Conservation (phyloP, 1,140 invertebrate species). For the Dinoponera quadriceps region DNA sequence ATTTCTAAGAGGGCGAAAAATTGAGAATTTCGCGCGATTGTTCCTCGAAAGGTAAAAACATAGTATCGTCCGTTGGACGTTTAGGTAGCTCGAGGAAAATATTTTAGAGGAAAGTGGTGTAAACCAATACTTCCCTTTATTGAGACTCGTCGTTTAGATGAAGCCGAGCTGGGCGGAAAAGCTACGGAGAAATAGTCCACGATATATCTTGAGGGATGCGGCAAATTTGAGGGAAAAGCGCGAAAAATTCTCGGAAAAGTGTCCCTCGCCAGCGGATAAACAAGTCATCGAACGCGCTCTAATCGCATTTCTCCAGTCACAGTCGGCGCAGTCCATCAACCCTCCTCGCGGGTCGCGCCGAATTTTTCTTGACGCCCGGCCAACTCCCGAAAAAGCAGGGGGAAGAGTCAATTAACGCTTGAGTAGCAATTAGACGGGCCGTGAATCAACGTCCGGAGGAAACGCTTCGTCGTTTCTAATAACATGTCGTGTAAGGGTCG, state of each 20-base stretch:
- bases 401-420: slow-evolving; percentile 62
- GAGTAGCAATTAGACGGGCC: slow-evolving; percentile 58
- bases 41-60: too few species aligned
- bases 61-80: too few species aligned
- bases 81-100: too few species aligned
- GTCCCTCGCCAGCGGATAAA: not conserved
- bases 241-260: not conserved
- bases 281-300: not conserved
- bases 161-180: too few species aligned
- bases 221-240: too few species aligned
- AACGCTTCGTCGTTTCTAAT: slow-evolving; percentile 15
- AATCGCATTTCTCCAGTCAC: slow-evolving; percentile 17
- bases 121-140: too few species aligned
- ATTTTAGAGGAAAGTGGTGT: too few species aligned
- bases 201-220: too few species aligned
- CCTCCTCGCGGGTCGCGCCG: not conserved
- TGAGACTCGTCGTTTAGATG: too few species aligned
- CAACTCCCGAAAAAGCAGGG: slow-evolving; percentile 57
- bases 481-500: not conserved
- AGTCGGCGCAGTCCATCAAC: slow-evolving; percentile 55
- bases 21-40: too few species aligned
- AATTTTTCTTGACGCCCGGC: slow-evolving; percentile 44
- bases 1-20: too few species aligned
- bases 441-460: slow-evolving; percentile 30
- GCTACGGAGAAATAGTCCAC: too few species aligned